Evolutionary conservation across 2,797 vertebrate genomes (phyloP), one percentile per base, ranked within the genome.

Genomic region (Allobates femoralis): DNA sequence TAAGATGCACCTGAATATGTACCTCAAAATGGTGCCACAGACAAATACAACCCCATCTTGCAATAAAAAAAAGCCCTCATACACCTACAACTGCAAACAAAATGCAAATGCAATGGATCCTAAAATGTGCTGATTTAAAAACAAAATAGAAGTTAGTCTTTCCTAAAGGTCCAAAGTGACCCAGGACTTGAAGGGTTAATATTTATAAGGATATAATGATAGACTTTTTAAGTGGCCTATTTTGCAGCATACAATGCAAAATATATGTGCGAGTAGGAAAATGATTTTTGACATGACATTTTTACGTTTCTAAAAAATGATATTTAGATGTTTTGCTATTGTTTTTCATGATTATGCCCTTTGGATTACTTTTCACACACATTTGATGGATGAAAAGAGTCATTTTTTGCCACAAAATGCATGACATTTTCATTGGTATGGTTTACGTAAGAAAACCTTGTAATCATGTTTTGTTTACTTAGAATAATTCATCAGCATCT

Each of bases 401-500:
- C 58, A 3, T 34, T 81, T 88, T 64, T 26, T 77, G 87, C 87
- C 87, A 85, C 78, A 85, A 81, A 79, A 58, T 41, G 16, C 58
- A 81, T 56, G 58, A 80, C 79, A 66, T 85, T 81, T 50, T 26
- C 53, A 41, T 74, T 60, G 58, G 30, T 56, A 56, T 56, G 50
- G 69, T 76, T 85, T 85, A 76, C 56, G 58, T 4, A 66, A 79
- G 34, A 84, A 85, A 77, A 84, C 56, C 82, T 46, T 81, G 50
- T 88, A 88, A 88, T 88, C 87, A 88, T 81, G 60, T 56, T 37
- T 67, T 88, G 83, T 88, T 85, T 88, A 88, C 66, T 18, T 81
- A 77, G 32, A 84, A 64, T 74, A 81, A 84, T 71, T 84, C 85
- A 85, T 81, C 87, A 88, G 83, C 80, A 69, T 85, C 82, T 88